Percentiles rank a stretch among this genome's conserved stretches.
phyloP scores from a whole-genome alignment of 1,140 invertebrate genomes.

The Cephus cinctus region DNA sequence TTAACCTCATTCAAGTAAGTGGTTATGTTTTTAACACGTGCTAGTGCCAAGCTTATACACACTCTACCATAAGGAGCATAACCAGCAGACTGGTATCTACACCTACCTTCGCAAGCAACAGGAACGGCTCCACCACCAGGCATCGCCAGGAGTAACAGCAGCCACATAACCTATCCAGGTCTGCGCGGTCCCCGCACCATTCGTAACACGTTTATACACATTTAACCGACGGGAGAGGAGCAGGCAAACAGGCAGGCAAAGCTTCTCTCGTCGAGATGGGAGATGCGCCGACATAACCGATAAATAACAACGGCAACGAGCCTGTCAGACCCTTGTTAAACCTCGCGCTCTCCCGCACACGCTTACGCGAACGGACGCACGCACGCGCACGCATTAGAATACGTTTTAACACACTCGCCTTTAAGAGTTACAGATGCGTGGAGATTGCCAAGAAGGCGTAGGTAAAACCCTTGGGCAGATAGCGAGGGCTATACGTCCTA shows the following conservation, averaged over 20 bases:
- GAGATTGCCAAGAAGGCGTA: conserved; percentile 16
- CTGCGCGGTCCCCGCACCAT: conserved; percentile 20
- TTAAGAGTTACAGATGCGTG: conserved; percentile 15
- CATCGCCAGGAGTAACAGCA: no score
- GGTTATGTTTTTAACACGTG: conserved; percentile 50
- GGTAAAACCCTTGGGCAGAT: background rate
- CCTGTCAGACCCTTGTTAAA: conserved; percentile 56
- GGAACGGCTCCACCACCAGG: no score
- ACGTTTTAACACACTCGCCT: conserved; percentile 30
- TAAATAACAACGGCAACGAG: conserved; percentile 56
- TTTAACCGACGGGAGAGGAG: background rate
- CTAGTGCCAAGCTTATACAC: conserved; percentile 37
- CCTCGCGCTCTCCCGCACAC: conserved; percentile 37
- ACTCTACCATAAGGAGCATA: conserved; percentile 12
- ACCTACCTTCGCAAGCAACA: no score
- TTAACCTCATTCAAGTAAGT: conserved; percentile 42
- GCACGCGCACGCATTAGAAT: conserved; percentile 32
- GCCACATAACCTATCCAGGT: conserved; percentile 9
- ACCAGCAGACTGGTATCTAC: no score
- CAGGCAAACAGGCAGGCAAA: background rate
- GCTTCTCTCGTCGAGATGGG: conserved; percentile 44
- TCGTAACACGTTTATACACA: conserved; percentile 22
- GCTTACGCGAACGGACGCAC: conserved; percentile 10
- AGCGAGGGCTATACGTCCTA: background rate
- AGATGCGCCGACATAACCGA: conserved; percentile 53